A percentile compares a stretch with the other conserved stretches of the same genome.
phyloP scores from a whole-genome alignment of 2,888 invertebrate genomes.

The Pseudococcus jackbeardsleyi region DNA sequence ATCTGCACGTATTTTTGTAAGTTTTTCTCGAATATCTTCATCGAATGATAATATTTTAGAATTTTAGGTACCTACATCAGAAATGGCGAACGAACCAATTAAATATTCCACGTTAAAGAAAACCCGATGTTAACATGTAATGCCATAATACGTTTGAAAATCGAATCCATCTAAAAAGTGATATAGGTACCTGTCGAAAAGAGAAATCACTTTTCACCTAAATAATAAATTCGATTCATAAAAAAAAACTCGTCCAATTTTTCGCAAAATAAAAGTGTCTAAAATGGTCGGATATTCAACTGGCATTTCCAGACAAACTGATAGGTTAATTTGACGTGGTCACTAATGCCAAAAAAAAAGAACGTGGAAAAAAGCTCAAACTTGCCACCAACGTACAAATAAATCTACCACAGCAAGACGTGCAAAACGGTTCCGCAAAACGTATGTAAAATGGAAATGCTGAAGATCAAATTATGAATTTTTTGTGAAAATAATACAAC shows the following conservation, averaged over 20 bases:
- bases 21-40: neutral
- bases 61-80: neutral
- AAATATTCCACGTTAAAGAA: neutral
- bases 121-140: neutral
- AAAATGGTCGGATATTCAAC: neutral
- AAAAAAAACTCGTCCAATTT: neutral
- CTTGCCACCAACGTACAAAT: neutral
- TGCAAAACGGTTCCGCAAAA: no score
- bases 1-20: no score
- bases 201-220: neutral
- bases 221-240: neutral
- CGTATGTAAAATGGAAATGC: no score
- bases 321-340: neutral
- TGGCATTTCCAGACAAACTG: neutral
- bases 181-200: neutral
- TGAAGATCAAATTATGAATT: no score
- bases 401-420: no score
- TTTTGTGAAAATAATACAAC: no score
- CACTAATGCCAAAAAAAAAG: neutral
- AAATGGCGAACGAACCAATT: neutral
- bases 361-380: neutral
- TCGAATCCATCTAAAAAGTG: no score
- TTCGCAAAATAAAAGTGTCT: neutral
- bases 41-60: neutral
- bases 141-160: no score